Conservation (phyloP, 2,888 invertebrate genomes). For the Parnassius apollo region DNA sequence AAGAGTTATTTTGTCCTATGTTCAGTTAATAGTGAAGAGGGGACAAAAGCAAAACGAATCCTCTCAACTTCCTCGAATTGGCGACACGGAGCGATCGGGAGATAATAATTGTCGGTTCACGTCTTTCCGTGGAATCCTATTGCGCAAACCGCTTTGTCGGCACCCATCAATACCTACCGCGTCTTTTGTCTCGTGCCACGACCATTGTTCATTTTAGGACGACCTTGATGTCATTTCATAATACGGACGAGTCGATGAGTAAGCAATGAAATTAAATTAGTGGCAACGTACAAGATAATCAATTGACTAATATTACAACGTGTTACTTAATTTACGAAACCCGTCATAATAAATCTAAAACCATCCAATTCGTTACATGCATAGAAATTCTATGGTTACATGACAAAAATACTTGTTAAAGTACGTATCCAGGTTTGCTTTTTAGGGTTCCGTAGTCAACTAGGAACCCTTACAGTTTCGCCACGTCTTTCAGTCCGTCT, state of each 20-base stretch:
- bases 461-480: no score
- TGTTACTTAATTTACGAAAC: no score
- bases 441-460: no score
- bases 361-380: no score
- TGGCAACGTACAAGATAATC: no score
- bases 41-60: slow-evolving; percentile 39
- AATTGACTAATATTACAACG: no score
- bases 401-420: no score
- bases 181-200: slow-evolving; percentile 74
- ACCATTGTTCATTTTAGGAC: slow-evolving; percentile 73
- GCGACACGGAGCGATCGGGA: slow-evolving; percentile 65
- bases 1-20: no score
- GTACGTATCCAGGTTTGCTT: no score
- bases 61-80: slow-evolving; percentile 62
- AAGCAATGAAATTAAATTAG: slow-evolving; percentile 17
- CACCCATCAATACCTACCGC: slow-evolving; percentile 63
- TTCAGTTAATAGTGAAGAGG: not conserved
- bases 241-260: slow-evolving; percentile 52
- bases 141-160: slow-evolving; percentile 80
- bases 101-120: slow-evolving; percentile 79
- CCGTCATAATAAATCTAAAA: no score
- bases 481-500: no score
- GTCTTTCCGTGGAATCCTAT: slow-evolving; percentile 77
- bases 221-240: slow-evolving; percentile 68
- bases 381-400: no score